A percentile compares a stretch with the other conserved stretches of the same genome.
Conservation (phyloP, 2,888 invertebrate genomes). For the Torymus tubicola region DNA sequence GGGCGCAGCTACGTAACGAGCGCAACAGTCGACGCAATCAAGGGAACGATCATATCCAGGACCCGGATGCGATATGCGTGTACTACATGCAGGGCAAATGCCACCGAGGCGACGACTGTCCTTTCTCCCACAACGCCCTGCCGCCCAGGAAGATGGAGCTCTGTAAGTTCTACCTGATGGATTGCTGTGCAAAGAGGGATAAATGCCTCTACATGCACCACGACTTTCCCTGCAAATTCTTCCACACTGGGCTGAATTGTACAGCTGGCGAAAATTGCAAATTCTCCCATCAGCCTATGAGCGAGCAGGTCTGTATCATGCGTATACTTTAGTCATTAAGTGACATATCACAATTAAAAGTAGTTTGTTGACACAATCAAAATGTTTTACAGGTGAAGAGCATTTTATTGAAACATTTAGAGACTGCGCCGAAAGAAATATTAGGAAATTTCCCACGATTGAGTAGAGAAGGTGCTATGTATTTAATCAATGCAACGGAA, state of each 20-base stretch:
- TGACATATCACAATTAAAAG: not conserved
- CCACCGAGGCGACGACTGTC: constrained; percentile 88
- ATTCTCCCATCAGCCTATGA: constrained; percentile 94
- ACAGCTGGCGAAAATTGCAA: constrained; percentile 90
- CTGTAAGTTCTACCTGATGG: constrained; percentile 97
- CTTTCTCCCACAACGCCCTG: constrained; percentile 89
- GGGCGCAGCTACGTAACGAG: constrained; percentile 72
- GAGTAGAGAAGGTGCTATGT: constrained; percentile 85
- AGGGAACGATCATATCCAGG: constrained; percentile 78
- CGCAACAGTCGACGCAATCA: constrained; percentile 78
- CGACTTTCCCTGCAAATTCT: constrained; percentile 98
- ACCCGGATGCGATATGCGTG: constrained; percentile 86
- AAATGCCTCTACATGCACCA: constrained; percentile 97
- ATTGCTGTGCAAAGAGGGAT: constrained; percentile 95
- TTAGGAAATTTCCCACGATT: constrained; percentile 92
- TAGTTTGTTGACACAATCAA: not conserved
- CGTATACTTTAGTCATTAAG: not conserved
- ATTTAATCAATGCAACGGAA: constrained; percentile 77
- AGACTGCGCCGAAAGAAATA: constrained; percentile 93
- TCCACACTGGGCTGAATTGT: constrained; percentile 94
- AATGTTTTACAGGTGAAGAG: constrained; percentile 69
- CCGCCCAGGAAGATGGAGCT: constrained; percentile 93
- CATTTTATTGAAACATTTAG: constrained; percentile 84
- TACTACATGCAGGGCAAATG: constrained; percentile 94
- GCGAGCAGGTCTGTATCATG: constrained; percentile 82